These are phyloP conservation scores for Aspidiotus rigidus DNA, from an alignment of 2,888 invertebrate species.

Conservation along the genomic window DNA sequence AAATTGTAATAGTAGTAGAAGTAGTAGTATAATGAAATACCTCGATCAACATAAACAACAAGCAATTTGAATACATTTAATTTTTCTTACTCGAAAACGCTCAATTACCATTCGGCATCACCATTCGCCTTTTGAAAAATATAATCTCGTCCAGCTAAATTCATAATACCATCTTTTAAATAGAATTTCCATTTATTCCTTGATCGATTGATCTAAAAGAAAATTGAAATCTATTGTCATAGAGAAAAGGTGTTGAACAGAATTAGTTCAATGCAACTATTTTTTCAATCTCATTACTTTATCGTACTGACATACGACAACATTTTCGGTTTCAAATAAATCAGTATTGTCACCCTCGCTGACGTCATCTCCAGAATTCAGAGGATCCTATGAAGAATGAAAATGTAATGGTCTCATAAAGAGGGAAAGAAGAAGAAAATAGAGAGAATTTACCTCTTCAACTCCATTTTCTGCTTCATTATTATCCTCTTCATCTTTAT, in stretches of 20 bases:
- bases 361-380: slow-evolving; percentile 95
- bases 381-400: slow-evolving; percentile 59
- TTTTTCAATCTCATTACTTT: slow-evolving; percentile 55
- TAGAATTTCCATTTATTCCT: slow-evolving; percentile 99
- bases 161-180: slow-evolving; percentile 99
- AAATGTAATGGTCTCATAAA: neutral
- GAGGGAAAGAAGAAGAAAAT: neutral
- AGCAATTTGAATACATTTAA: neutral
- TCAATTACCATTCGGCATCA: slow-evolving; percentile 89
- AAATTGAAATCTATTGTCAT: slow-evolving; percentile 36
- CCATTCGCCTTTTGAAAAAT: slow-evolving; percentile 98
- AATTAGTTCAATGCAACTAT: neutral
- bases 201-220: slow-evolving; percentile 79
- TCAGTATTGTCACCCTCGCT: slow-evolving; percentile 92
- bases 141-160: slow-evolving; percentile 93
- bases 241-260: slow-evolving; percentile 19
- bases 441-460: slow-evolving; percentile 42
- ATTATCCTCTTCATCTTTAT: slow-evolving; percentile 45
- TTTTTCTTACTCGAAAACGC: neutral
- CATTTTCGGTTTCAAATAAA: slow-evolving; percentile 97
- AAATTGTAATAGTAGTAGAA: too few relatives aligned
- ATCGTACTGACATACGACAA: slow-evolving; percentile 99
- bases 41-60: too few relatives aligned
- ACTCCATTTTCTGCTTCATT: slow-evolving; percentile 42
- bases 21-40: too few relatives aligned